phyloP scores from a whole-genome alignment of 2,888 invertebrate species.

The Dioctria rufipes region DNA sequence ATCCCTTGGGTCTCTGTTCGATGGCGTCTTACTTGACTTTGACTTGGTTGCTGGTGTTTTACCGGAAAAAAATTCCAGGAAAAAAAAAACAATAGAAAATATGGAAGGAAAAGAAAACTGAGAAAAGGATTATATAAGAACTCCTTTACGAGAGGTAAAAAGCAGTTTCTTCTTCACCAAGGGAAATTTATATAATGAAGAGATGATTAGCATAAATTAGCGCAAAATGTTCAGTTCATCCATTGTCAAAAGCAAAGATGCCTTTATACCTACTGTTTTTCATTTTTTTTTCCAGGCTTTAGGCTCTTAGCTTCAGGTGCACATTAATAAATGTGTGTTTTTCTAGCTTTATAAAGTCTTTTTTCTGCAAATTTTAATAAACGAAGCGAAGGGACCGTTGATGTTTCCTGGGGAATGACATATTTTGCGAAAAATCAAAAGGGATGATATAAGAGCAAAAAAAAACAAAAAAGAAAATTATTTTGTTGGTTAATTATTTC shows the following conservation, averaged over 20 bases:
- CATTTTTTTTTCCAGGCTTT: no score
- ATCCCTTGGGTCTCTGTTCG: not conserved
- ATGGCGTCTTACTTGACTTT: slow-evolving; percentile 32
- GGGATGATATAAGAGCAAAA: no score
- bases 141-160: not conserved
- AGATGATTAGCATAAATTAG: slow-evolving; percentile 44
- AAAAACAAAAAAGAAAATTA: no score
- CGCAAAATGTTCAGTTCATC: not conserved
- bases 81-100: slow-evolving; percentile 10
- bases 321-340: no score
- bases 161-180: slow-evolving; percentile 17
- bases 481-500: no score
- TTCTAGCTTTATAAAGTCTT: no score
- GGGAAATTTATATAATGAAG: slow-evolving; percentile 37
- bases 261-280: not conserved
- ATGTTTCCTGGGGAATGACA: no score
- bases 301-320: no score
- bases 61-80: not conserved
- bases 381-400: no score
- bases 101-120: not conserved
- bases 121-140: slow-evolving; percentile 11
- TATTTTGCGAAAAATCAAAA: no score
- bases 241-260: not conserved
- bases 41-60: not conserved
- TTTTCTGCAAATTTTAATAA: no score